Base-by-base conservation (phyloP, 2,113 vertebrate species). In the Ammodytes marinus region DNA sequence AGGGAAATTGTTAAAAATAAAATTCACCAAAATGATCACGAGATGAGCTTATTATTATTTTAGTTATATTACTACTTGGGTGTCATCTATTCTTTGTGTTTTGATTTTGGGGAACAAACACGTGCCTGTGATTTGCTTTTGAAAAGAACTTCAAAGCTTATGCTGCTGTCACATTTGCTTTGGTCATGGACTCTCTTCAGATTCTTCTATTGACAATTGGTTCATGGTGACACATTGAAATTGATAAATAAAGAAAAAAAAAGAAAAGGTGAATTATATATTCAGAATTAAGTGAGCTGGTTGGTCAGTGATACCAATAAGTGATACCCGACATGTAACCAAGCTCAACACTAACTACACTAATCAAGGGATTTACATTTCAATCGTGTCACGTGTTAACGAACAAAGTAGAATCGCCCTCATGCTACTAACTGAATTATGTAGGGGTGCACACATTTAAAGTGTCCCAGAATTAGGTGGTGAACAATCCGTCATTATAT, bases 401-500 rank as follows among this genome's bases (percentile, higher is more conserved):
- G 19, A 79, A 60, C 60, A 67, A 79, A 70, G 76, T 42, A 42
- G 14, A 27, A 15, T 77, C 39, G 4, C 66, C 40, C 15, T 58
- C 35, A 19, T 11, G 65, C 10, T 4, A 61, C 59, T 71, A 42
- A 74, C 52, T 74, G 14, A 80, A 49, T 82, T 74, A 72, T 73
- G 46, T 55, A 27, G 19, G 42, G 39, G n/a, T 4, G 27, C 37
- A 49, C 69, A 79, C 55, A n/a, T 81, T 79, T 57, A 52, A 40
- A 60, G 39, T 37, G 46, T 67, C n/a, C 45, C 57, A 43, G 42
- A 57, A 61, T 75, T 46, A 35, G 43, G 53, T 74, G 14, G 52
- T 77, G 55, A 58, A 40, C 74, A 60, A 46, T 68, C 61, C 69
- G 63, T 77, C 37, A 17, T 39, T 64, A 86, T 85, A 85, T 77